Base-by-base conservation (phyloP, 2,888 invertebrate genomes). In the Clivina fossor region DNA sequence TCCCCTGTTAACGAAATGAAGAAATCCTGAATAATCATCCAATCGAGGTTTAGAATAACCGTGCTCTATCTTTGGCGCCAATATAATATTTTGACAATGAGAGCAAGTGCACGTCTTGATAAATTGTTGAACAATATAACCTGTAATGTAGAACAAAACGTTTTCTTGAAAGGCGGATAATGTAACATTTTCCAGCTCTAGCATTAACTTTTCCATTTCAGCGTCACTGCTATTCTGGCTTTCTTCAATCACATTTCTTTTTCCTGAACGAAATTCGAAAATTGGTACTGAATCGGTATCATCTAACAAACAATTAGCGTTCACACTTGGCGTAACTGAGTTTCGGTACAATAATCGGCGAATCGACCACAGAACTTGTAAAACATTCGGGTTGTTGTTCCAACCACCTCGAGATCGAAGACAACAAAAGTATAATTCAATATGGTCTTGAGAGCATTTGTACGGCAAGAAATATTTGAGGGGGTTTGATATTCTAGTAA, bases 361-460 rank as follows among this genome's bases (percentile, higher is more conserved):
- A 15, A 43, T 24, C n/a, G 26, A 8, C 43, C 43, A 43, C 24
- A 26, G 7, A 11, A 16, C 24, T 4, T 43, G 43, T 13, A 43
- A 26, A 22, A 43, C 43, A 2, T 2, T 43, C 7, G 43, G 43
- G 15, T 43, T 43, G 16, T 43, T 43, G 9, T 43, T 43, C 13
- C 43, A 43, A 8, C 43, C 43, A 43, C 22, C 43, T 8, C 43
- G 43, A 11, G 43, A 43, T 15, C 43, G 11, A 43, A 43, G 22
- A 4, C 40, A 40, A 11, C 20, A 20, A 20, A 40, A 20, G 7
- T 40, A 40, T 2, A 20, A 3, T 20, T 40, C 22, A 5, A 40
- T 2, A 18, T 40, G 40, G 11, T 40, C 40, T 20, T 40, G 2
- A 3, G 40, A 40, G 22, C 40, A 40, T 5, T 40, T 40, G 11